These are phyloP conservation scores for Setophaga petechia DNA, from an alignment of 2,113 vertebrate species.

Conservation along the genomic window DNA sequence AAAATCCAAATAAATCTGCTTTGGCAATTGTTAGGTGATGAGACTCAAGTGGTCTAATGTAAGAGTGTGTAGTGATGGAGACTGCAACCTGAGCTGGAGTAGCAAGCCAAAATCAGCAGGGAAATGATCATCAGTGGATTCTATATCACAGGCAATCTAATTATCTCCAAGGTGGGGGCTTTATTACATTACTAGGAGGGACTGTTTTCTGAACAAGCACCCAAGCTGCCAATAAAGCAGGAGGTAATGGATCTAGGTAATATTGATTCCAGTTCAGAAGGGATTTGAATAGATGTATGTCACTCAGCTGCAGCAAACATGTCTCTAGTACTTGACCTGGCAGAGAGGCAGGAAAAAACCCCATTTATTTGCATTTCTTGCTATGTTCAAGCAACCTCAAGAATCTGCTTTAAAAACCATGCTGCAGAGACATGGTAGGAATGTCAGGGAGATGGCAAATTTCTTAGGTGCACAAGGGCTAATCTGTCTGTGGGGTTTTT, in stretches of 20 bases:
- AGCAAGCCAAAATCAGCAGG: constrained; percentile 43
- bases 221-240: constrained; percentile 46
- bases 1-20: neutral
- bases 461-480: neutral
- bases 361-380: neutral
- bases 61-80: neutral
- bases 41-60: constrained; percentile 16
- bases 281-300: constrained; percentile 21
- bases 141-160: constrained; percentile 45
- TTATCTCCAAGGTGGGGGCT: constrained; percentile 48
- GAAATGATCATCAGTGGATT: constrained; percentile 37
- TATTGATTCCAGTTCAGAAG: constrained; percentile 37
- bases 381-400: neutral
- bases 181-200: constrained; percentile 56
- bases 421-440: neutral
- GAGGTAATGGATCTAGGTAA: constrained; percentile 52
- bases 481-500: neutral
- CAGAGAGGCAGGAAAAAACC: neutral
- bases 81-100: constrained; percentile 36
- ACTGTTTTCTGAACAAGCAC: constrained; percentile 57
- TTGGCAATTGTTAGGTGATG: constrained; percentile 15
- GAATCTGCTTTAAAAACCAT: neutral
- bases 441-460: neutral
- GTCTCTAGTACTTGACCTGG: neutral
- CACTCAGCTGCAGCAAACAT: neutral